Base-by-base conservation (phyloP, 2,797 vertebrate species). In the Lepilemur ruficaudatus region DNA sequence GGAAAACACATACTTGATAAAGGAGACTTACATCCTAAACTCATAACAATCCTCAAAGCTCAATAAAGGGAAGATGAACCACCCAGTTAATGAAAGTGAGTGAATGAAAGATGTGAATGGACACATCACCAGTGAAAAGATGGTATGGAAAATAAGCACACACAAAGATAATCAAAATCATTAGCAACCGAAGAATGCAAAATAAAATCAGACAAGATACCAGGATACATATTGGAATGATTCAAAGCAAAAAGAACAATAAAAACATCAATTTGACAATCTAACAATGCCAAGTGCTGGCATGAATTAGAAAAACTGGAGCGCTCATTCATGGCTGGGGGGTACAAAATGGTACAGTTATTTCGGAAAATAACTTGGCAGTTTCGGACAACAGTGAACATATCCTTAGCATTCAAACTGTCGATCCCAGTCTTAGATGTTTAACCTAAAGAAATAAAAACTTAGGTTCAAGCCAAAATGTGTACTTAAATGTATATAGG, bases 251-350 rank as follows among this genome's bases (percentile, higher is more conserved):
- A 17, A 61, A 20, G 20, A n/a, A 35, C 9, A 15, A 15, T 28
- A 13, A 41, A 73, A 32, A 25, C 9, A 14, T 52, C 73, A 7
- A 13, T 76, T 32, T 50, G 46, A 46, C 30, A 50, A 15, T 0
- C 7, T 14, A 23, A 10, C n/a, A 2, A 4, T 20, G 57, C 55
- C 8, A 32, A 38, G 4, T 14, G 12, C 13, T 32, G 25, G 2
- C 5, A n/a, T 10, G 13, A 18, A 7, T 13, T 3, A 63, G 43
- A 32, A 32, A 1, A 32, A 23, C 7, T 4, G 6, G 15, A 25
- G 59, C 0, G 23, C 14, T 8, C 11, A 7, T 18, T n/a, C 23
- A 18, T 1, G 30, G 22, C 3, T 14, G 4, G 2, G 3, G 5
- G 25, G 46, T 38, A 35, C 43, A 35, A 30, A 32, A 30, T 30